A percentile compares a stretch with the other conserved stretches of the same genome.
Evolutionary conservation across 2,797 vertebrate species (phyloP).

Genomic region (Melanotaenia maccullochi): DNA sequence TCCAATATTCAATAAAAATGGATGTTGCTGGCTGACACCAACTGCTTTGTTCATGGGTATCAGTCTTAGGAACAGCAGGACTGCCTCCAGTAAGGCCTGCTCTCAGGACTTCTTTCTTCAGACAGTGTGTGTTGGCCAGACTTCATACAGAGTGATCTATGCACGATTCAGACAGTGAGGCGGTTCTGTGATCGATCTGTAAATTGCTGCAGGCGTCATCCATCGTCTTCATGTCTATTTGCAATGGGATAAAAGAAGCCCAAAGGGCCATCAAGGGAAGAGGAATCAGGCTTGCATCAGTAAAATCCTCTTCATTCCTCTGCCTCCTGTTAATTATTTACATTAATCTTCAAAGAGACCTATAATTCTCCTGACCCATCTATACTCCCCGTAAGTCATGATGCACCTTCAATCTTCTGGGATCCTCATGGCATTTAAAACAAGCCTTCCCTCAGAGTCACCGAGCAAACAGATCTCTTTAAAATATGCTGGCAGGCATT

Average conservation of each 20-base stretch:
- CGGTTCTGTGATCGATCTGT: slow-evolving; percentile 74
- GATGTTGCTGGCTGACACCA: slow-evolving; percentile 1
- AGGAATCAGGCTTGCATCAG: slow-evolving; percentile 44
- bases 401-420: slow-evolving; percentile 42
- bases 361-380: slow-evolving; percentile 42
- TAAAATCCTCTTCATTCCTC: slow-evolving; percentile 52
- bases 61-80: slow-evolving; percentile 25
- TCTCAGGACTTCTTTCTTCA: slow-evolving; percentile 57
- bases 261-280: slow-evolving; percentile 48
- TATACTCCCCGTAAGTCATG: slow-evolving; percentile 40
- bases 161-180: slow-evolving; percentile 71
- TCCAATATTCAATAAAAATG: slow-evolving; percentile 15
- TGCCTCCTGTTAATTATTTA: slow-evolving; percentile 66
- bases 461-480: slow-evolving; percentile 52
- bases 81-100: slow-evolving; percentile 38
- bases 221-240: slow-evolving; percentile 70
- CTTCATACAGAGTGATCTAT: slow-evolving; percentile 70
- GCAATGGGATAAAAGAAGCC: slow-evolving; percentile 34
- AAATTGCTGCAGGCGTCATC: slow-evolving; percentile 74
- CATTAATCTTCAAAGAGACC: slow-evolving; percentile 60
- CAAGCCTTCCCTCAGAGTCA: slow-evolving; percentile 40
- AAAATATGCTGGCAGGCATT: slow-evolving; percentile 64
- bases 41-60: slow-evolving; percentile 20
- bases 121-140: slow-evolving; percentile 51
- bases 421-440: slow-evolving; percentile 38